These are phyloP conservation scores for Phodopus roborovskii DNA, from an alignment of 2,113 vertebrate genomes.

Conservation along the genomic window DNA sequence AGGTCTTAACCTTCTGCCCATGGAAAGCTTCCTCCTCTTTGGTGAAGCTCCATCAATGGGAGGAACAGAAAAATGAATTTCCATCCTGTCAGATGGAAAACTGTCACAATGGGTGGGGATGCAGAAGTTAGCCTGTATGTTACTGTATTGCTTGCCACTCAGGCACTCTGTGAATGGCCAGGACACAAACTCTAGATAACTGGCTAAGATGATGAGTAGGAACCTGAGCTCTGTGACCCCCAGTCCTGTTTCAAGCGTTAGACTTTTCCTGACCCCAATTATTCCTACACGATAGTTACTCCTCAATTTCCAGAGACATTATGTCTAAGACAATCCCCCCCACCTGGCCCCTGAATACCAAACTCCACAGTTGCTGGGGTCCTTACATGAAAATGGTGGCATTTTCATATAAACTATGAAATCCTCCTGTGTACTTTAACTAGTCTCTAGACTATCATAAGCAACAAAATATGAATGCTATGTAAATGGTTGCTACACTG, in stretches of 20 bases:
- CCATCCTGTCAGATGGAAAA: background rate
- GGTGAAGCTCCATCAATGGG: background rate
- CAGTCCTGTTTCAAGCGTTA: background rate
- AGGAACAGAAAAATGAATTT: background rate
- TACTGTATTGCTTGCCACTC: background rate
- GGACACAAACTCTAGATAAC: background rate
- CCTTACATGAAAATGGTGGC: background rate
- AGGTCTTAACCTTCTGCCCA: background rate
- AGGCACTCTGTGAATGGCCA: background rate
- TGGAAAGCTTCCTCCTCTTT: background rate
- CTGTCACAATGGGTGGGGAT: fast-evolving
- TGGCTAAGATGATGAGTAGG: background rate
- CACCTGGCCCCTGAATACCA: background rate
- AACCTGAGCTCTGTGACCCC: background rate
- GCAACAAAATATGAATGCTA: background rate
- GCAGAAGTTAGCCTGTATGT: background rate
- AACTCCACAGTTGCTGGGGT: background rate
- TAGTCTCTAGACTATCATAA: background rate
- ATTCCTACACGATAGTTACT: background rate
- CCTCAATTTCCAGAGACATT: background rate
- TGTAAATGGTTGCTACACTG: background rate
- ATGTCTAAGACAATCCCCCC: background rate
- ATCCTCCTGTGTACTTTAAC: background rate
- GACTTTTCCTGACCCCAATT: background rate
- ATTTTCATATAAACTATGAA: background rate